These are phyloP conservation scores for Acrobasis consociella DNA, from an alignment of 2,888 invertebrate genomes.

Conservation along the genomic window DNA sequence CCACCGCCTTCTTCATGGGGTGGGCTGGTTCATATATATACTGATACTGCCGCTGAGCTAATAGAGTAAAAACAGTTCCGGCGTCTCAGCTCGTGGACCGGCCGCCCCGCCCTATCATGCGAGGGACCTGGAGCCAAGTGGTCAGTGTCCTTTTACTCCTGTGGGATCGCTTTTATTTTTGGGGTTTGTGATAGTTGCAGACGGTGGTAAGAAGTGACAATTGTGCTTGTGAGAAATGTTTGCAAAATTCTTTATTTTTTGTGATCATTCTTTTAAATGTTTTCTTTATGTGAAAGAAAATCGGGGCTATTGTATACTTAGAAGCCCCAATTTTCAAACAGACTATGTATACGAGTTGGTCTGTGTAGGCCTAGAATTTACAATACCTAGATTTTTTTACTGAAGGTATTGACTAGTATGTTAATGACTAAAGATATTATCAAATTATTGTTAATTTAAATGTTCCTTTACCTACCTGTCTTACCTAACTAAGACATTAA, in stretches of 20 bases:
- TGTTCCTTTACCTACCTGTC: no score
- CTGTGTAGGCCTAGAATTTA: no score
- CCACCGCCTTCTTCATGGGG: conserved; percentile 56
- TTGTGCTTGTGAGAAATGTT: conserved; percentile 3
- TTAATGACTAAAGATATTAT: no score
- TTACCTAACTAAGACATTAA: no score
- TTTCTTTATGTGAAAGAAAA: neutral
- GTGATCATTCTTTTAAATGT: neutral
- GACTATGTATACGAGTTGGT: no score
- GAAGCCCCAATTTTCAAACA: neutral
- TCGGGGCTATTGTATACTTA: no score
- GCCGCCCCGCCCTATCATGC: conserved; percentile 79
- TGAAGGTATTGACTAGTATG: no score
- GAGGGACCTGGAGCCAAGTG: conserved; percentile 84
- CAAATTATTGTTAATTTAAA: no score
- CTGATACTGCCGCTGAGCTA: conserved; percentile 54
- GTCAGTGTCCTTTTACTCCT: conserved; percentile 70
- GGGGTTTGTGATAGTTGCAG: neutral
- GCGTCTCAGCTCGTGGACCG: conserved; percentile 64
- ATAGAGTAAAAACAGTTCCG: conserved; percentile 71
- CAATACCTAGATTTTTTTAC: no score
- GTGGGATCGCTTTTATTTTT: neutral
- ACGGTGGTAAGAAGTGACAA: neutral
- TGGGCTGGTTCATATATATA: conserved; percentile 67
- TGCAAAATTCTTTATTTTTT: neutral